Conservation (phyloP, 1,140 invertebrate genomes). For the Penaeus chinensis region DNA sequence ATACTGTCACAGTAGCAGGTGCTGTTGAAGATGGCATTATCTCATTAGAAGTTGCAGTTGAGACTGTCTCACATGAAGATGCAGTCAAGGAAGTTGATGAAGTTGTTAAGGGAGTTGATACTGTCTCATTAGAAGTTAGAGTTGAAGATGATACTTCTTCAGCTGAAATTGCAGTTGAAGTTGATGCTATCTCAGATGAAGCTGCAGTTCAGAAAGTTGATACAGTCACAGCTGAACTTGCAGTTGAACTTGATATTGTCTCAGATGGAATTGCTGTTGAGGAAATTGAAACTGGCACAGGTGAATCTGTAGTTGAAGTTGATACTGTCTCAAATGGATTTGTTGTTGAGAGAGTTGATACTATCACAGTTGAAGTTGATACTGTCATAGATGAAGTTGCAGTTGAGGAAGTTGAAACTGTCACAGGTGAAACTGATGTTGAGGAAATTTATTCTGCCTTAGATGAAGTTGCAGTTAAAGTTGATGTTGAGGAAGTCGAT, state of each 20-base stretch:
- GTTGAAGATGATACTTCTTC: background rate
- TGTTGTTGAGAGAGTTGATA: conserved; percentile 6
- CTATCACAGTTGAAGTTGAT: background rate
- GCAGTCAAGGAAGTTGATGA: background rate
- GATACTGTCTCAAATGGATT: background rate
- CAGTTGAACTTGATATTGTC: background rate
- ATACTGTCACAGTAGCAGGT: background rate
- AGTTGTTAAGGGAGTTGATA: background rate
- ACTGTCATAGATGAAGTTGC: background rate
- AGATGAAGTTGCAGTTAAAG: background rate
- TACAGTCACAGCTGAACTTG: background rate
- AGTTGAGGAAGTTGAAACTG: background rate
- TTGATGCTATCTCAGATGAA: background rate
- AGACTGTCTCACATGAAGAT: background rate
- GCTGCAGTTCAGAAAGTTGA: background rate
- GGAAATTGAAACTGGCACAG: background rate
- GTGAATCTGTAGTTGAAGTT: background rate
- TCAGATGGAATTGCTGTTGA: background rate
- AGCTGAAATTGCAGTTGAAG: background rate
- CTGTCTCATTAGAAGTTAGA: background rate
- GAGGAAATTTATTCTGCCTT: background rate
- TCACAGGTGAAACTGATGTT: background rate
- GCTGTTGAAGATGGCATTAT: background rate
- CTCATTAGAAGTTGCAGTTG: background rate
- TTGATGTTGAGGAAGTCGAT: too few species aligned